Evolutionary conservation across 2,888 invertebrate species (phyloP), one percentile per base, ranked within the genome.

Genomic region (Plagodis pulveraria): DNA sequence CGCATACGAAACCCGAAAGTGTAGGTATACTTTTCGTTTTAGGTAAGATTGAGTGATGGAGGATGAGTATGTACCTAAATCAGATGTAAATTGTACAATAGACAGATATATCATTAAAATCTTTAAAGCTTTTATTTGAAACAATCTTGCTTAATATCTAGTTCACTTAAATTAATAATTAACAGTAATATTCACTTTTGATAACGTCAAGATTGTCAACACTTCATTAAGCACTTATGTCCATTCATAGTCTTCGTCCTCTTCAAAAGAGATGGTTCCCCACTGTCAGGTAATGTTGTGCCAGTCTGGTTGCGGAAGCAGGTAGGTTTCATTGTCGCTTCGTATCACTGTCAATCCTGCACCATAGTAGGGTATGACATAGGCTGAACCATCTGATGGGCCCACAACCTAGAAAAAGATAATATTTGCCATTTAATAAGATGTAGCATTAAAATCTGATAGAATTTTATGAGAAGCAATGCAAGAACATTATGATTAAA

Each of bases 361-460:
- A 63, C 99, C 99, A 83, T 96, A 99, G 86, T 97, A 98, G 53
- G 98, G 98, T 78, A 98, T 97, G 5, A 99, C 95, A 85, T 97
- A 99, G 61, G 97, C 95, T 9, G 99, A 99, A 34, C 98, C 98
- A 93, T 99, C 99, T 0, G 98, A 96, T 48, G 99, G 99, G 0
- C 97, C 97, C 5, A 99, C 97, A 53, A 97, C 96, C 91, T 95
- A 86, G 2, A 77, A 76, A 22, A 6, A 33, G 5, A 35, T 9
- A 44, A 43, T 12, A 6, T 60, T 46, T 8, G 33, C 42, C 45
- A 50, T 10, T 35, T 34, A 10, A 12, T 43, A 5, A 49, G 38
- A 8, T 38, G 9, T n/a, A n/a, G 38, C 1, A 38, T 38, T 8
- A 38, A 38, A 38, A 38, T 38, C 22, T 22, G 22, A 4, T 22